These are phyloP conservation scores for Upupa epops DNA, from an alignment of 2,113 vertebrate species.

Conservation along the genomic window DNA sequence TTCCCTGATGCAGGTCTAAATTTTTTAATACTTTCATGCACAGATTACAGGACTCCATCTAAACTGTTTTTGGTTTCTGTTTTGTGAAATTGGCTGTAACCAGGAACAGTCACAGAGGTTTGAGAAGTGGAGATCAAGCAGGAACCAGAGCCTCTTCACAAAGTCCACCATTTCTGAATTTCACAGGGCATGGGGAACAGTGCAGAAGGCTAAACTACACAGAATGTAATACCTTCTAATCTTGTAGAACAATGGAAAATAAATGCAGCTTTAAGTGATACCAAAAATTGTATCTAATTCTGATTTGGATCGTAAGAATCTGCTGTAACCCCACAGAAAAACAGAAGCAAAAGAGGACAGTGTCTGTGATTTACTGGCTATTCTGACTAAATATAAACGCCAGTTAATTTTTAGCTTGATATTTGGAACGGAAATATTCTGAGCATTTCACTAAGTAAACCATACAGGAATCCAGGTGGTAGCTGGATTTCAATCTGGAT, in stretches of 20 bases:
- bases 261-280: neutral
- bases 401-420: slow-evolving; percentile 15
- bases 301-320: neutral
- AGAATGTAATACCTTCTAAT: neutral
- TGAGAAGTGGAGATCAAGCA: neutral
- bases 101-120: neutral
- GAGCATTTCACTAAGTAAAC: slow-evolving; percentile 17
- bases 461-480: slow-evolving; percentile 30
- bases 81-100: neutral
- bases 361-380: slow-evolving; percentile 11
- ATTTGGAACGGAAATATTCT: slow-evolving; percentile 31
- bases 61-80: neutral
- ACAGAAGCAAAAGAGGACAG: neutral
- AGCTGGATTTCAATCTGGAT: slow-evolving; percentile 35
- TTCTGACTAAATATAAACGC: slow-evolving; percentile 54
- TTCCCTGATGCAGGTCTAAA: neutral
- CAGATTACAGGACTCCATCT: neutral
- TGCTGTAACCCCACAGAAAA: neutral
- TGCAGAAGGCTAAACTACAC: neutral
- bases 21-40: neutral
- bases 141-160: neutral
- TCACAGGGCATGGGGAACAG: neutral
- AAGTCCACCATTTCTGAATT: neutral
- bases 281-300: neutral
- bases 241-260: neutral